These are phyloP conservation scores for Iguana delicatissima DNA, from an alignment of 2,797 vertebrate genomes.

Conservation along the genomic window DNA sequence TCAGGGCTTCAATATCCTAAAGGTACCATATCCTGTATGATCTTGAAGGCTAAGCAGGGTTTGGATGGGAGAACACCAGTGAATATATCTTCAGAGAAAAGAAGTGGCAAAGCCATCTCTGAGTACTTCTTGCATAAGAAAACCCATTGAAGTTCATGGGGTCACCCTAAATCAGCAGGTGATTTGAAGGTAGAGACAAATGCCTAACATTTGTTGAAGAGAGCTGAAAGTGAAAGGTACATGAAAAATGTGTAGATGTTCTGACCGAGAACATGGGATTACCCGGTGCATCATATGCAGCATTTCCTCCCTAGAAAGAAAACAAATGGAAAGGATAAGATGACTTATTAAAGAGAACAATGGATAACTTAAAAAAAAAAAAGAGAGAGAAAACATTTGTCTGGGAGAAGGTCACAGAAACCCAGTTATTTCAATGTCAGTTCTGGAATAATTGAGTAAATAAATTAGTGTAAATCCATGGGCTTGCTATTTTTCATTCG, in stretches of 20 bases:
- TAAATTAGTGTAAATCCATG: neutral
- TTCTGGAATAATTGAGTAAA: neutral
- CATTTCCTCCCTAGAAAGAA: neutral
- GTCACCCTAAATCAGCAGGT: too few relatives aligned
- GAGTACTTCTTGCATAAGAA: too few relatives aligned
- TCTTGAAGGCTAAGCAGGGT: too few relatives aligned
- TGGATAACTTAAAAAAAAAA: neutral
- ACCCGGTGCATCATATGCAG: conserved; percentile 9
- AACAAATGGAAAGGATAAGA: conserved; percentile 6
- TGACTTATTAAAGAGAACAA: neutral
- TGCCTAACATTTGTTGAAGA: neutral
- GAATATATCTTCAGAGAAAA: too few relatives aligned
- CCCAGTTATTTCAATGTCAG: neutral
- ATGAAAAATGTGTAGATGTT: conserved; percentile 20
- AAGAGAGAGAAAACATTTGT: neutral
- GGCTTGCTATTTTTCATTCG: neutral
- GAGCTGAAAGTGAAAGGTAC: conserved; percentile 2
- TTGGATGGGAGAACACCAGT: too few relatives aligned
- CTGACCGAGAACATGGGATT: conserved; percentile 1
- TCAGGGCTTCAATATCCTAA: too few relatives aligned
- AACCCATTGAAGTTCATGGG: too few relatives aligned
- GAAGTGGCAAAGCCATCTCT: too few relatives aligned
- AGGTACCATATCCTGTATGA: too few relatives aligned
- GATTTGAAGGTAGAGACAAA: too few relatives aligned
- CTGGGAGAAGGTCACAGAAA: conserved; percentile 6